Conservation (phyloP, 2,113 vertebrate genomes). For the Anguilla japonica region DNA sequence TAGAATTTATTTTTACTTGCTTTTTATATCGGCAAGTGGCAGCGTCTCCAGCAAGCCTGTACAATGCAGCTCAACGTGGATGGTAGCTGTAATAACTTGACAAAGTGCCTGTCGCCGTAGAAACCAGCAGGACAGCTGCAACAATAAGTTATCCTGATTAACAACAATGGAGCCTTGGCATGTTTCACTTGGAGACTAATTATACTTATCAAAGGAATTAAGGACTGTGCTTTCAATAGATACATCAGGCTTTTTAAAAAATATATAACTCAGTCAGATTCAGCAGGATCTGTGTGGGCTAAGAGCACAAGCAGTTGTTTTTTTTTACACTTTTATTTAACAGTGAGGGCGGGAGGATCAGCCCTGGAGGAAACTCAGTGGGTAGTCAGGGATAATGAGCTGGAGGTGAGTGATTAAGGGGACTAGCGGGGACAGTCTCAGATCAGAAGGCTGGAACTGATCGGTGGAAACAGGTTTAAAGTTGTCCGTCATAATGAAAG, state of each 20-base stretch:
- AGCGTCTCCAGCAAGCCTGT: not conserved
- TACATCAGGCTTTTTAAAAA: not conserved
- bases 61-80: not conserved
- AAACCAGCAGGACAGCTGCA: not conserved
- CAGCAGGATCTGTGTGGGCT: not conserved
- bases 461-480: no score
- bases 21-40: not conserved
- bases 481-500: no score
- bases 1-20: not conserved
- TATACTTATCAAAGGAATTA: not conserved
- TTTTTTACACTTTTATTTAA: not conserved
- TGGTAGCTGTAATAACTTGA: not conserved
- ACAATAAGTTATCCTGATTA: not conserved
- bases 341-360: no score
- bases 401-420: no score
- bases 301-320: no score
- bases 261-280: not conserved
- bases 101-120: not conserved
- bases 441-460: no score
- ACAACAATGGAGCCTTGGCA: not conserved
- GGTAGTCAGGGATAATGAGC: no score
- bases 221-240: not conserved
- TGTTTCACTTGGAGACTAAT: not conserved
- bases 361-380: no score
- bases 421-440: no score